phyloP scores from a whole-genome alignment of 2,113 vertebrate genomes.

The Sigmodon hispidus region DNA sequence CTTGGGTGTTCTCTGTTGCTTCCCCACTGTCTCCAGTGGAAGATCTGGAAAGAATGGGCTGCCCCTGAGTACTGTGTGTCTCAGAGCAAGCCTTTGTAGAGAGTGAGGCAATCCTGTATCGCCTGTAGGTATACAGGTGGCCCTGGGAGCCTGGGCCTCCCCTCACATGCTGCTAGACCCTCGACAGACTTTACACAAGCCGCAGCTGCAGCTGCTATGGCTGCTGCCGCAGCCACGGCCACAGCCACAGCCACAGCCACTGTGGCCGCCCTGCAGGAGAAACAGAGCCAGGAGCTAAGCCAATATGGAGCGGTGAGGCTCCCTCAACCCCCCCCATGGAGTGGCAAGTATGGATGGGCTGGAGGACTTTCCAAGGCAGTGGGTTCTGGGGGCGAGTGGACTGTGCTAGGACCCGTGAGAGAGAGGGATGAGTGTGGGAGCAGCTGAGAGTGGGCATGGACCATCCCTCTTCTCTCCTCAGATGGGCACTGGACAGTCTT shows the following conservation, averaged over 20 bases:
- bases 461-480: constrained; percentile 69
- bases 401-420: not conserved
- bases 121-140: constrained; percentile 89
- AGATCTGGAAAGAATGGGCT: not conserved
- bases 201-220: constrained; percentile 92
- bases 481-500: constrained; percentile 93
- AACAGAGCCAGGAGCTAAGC: constrained; percentile 96
- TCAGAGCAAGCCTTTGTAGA: not conserved
- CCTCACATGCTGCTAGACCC: constrained; percentile 88
- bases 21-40: not conserved
- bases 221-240: constrained; percentile 94
- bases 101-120: not conserved
- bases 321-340: fast-evolving
- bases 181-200: constrained; percentile 95
- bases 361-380: not conserved
- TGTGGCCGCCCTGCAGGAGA: constrained; percentile 95
- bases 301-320: constrained; percentile 92
- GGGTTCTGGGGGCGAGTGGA: not conserved
- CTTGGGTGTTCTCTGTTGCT: not conserved
- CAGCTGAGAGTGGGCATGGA: not conserved
- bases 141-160: constrained; percentile 88
- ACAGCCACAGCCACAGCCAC: constrained; percentile 96
- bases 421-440: not conserved
- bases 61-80: not conserved
- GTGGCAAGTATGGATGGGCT: not conserved